Evolutionary conservation across 2,888 invertebrate species (phyloP).

Genomic region (Corbicula japonica): DNA sequence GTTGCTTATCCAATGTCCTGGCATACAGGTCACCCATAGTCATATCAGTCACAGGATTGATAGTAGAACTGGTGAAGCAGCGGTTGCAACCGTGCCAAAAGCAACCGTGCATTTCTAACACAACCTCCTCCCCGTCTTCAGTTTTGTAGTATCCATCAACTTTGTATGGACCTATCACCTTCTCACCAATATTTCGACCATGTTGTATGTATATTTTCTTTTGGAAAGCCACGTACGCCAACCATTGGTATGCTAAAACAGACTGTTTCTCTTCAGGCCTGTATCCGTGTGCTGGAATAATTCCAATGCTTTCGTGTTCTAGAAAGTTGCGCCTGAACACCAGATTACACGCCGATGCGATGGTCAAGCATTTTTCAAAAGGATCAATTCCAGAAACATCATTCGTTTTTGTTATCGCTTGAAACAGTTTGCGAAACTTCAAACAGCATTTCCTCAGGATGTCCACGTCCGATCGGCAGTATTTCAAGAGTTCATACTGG

Average conservation of each 20-base stretch:
- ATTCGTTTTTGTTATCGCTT: too few relatives aligned
- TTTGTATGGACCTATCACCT: conserved; percentile 21
- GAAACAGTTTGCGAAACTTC: too few relatives aligned
- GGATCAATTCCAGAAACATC: too few relatives aligned
- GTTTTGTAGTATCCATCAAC: conserved; percentile 31
- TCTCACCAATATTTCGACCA: conserved; percentile 31
- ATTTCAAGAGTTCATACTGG: too few relatives aligned
- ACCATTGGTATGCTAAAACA: conserved; percentile 41
- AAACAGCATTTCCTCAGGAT: too few relatives aligned
- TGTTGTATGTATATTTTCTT: conserved; percentile 18
- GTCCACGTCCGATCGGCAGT: too few relatives aligned
- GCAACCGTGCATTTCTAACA: conserved; percentile 41
- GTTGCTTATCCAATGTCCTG: conserved; percentile 11
- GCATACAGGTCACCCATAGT: conserved; percentile 30
- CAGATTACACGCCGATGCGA: too few relatives aligned
- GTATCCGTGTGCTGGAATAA: too few relatives aligned
- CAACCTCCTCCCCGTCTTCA: conserved; percentile 15
- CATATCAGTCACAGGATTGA: conserved; percentile 35
- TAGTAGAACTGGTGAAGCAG: conserved; percentile 9
- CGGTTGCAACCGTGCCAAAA: conserved; percentile 37
- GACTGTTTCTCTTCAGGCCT: too few relatives aligned
- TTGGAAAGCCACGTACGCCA: conserved; percentile 31
- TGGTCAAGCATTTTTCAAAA: too few relatives aligned
- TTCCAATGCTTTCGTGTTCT: too few relatives aligned
- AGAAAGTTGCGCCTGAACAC: too few relatives aligned